These are phyloP conservation scores for Asarcornis scutulata DNA, from an alignment of 2,113 vertebrate genomes.

Conservation along the genomic window DNA sequence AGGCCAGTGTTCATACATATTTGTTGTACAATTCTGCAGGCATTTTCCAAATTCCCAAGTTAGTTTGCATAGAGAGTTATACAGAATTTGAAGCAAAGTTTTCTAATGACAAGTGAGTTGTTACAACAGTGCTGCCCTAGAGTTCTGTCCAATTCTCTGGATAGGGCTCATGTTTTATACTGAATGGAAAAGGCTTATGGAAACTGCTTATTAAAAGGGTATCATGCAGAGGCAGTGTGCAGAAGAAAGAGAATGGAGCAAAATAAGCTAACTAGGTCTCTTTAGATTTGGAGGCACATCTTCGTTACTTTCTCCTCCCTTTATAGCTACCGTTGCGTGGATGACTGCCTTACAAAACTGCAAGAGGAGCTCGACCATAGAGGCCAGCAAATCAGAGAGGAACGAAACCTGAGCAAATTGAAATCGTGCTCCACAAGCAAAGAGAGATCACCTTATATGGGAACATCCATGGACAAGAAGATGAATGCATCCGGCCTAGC, in stretches of 20 bases:
- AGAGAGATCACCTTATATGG: conserved; percentile 67
- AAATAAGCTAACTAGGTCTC: not conserved
- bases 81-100: not conserved
- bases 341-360: conserved; percentile 1
- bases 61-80: not conserved
- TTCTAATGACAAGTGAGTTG: not conserved
- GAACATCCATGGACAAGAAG: conserved; percentile 23
- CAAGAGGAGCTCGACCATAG: not conserved
- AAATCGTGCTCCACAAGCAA: not conserved
- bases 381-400: conserved; percentile 44
- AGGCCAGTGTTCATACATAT: not conserved
- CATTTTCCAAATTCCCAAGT: not conserved
- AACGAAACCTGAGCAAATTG: conserved; percentile 54
- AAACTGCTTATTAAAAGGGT: not conserved
- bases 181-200: not conserved
- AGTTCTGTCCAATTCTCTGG: not conserved
- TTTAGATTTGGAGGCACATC: not conserved
- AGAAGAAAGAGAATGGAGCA: not conserved
- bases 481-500: not conserved
- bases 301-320: not conserved
- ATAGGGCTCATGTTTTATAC: not conserved
- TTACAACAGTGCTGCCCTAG: not conserved
- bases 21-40: not conserved
- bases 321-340: conserved; percentile 1
- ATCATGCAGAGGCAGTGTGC: not conserved